These are phyloP conservation scores for Carassius carassius DNA, from an alignment of 2,113 vertebrate species.

Conservation along the genomic window DNA sequence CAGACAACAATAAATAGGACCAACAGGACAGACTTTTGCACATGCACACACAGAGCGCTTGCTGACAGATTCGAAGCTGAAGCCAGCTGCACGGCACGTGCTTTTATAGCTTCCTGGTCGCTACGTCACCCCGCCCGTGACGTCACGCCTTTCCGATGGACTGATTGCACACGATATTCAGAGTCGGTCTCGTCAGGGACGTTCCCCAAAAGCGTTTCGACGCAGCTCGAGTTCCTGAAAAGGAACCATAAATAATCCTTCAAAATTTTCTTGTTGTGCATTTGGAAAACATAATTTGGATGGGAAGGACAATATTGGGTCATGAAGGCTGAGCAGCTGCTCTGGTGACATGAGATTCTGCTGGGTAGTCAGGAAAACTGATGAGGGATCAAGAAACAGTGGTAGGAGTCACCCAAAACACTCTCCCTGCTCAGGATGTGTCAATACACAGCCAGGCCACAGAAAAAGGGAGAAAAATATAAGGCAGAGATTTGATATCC, in stretches of 20 bases:
- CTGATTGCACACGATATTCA: too few relatives aligned
- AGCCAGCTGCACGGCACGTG: too few relatives aligned
- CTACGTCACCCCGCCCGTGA: too few relatives aligned
- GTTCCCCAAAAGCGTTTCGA: too few relatives aligned
- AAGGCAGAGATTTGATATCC: constrained; percentile 36
- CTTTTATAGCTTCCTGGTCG: too few relatives aligned
- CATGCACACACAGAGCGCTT: too few relatives aligned
- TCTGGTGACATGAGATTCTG: constrained; percentile 18
- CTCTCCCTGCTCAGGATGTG: constrained; percentile 5
- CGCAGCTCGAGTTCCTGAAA: too few relatives aligned
- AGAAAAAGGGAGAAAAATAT: neutral
- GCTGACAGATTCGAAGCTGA: too few relatives aligned
- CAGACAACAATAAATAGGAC: too few relatives aligned
- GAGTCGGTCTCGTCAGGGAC: too few relatives aligned
- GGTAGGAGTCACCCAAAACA: constrained; percentile 13
- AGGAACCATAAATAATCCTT: neutral
- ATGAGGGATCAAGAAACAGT: constrained; percentile 16
- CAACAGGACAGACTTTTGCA: too few relatives aligned
- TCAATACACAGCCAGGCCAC: constrained; percentile 22
- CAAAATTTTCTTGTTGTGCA: neutral
- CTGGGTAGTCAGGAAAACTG: constrained; percentile 29
- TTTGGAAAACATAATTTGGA: neutral
- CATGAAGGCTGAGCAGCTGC: constrained; percentile 10
- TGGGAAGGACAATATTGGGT: constrained; percentile 9
- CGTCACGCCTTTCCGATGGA: too few relatives aligned